phyloP scores from a whole-genome alignment of 1,140 invertebrate species.

The Papilio aristodemus region DNA sequence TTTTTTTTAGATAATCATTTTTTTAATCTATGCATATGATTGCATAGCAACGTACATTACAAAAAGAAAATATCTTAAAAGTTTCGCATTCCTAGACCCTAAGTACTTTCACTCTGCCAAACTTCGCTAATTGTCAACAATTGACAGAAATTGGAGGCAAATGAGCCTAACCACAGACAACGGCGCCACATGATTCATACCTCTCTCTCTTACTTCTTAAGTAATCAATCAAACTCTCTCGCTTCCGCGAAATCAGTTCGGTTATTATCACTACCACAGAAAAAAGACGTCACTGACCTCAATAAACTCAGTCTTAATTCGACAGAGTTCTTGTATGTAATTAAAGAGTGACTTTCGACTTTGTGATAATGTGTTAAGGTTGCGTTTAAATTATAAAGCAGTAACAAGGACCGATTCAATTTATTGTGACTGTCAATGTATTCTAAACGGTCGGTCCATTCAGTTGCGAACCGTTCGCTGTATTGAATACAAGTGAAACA shows the following conservation, averaged over 20 bases:
- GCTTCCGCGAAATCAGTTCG: constrained; percentile 53
- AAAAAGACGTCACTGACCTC: constrained; percentile 77
- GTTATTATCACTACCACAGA: constrained; percentile 53
- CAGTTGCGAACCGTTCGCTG: constrained; percentile 53
- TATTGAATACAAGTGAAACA: constrained; percentile 43
- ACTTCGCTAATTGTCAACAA: constrained; percentile 34
- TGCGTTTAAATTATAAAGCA: constrained; percentile 33
- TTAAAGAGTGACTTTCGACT: constrained; percentile 34
- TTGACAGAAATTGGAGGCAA: constrained; percentile 37
- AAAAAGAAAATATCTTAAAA: neutral
- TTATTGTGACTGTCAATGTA: constrained; percentile 45
- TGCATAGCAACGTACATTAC: neutral
- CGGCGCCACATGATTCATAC: constrained; percentile 36
- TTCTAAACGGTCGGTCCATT: constrained; percentile 59
- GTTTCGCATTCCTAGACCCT: neutral
- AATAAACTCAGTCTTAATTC: constrained; percentile 49
- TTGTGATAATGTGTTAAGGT: constrained; percentile 39
- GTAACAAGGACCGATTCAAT: constrained; percentile 42
- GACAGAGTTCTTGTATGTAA: constrained; percentile 45
- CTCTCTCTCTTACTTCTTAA: constrained; percentile 39
- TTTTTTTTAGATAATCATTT: no score
- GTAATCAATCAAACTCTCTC: constrained; percentile 40
- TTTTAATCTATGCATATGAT: neutral
- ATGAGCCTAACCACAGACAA: constrained; percentile 44
- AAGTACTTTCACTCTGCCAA: constrained; percentile 24